phyloP scores from a whole-genome alignment of 2,113 vertebrate genomes.

The Heptranchias perlo region DNA sequence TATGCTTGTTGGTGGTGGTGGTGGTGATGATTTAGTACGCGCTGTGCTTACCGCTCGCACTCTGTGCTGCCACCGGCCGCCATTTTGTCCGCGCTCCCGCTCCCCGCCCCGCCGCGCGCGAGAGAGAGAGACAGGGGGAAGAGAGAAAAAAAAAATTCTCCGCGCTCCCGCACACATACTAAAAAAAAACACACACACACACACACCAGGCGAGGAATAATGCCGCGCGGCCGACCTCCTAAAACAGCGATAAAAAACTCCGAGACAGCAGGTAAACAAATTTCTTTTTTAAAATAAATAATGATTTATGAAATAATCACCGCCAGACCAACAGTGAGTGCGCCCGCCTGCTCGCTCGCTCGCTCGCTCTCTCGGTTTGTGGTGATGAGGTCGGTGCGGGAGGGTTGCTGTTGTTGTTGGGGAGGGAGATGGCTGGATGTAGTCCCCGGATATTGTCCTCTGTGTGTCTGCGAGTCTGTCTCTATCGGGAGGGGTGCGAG shows the following conservation, averaged over 20 bases:
- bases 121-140: no score
- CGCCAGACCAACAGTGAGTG: no score
- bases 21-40: no score
- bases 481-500: neutral
- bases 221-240: slow-evolving; percentile 94
- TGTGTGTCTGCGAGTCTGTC: slow-evolving; percentile 3
- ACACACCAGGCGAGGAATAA: slow-evolving; percentile 65
- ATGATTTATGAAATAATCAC: no score
- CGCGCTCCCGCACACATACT: neutral
- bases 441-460: neutral
- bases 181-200: neutral
- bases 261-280: slow-evolving; percentile 66
- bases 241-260: slow-evolving; percentile 72
- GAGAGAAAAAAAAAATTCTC: no score
- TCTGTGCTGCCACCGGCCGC: neutral
- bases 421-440: neutral
- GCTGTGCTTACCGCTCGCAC: no score
- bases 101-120: neutral
- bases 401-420: neutral
- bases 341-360: no score
- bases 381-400: slow-evolving; percentile 27
- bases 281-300: no score
- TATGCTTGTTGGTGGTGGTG: no score
- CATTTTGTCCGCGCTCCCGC: neutral
- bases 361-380: slow-evolving; percentile 38